Evolutionary conservation across 1,140 invertebrate species (phyloP), one percentile per base, ranked within the genome.

Genomic region (Drosophila subpulchrella): DNA sequence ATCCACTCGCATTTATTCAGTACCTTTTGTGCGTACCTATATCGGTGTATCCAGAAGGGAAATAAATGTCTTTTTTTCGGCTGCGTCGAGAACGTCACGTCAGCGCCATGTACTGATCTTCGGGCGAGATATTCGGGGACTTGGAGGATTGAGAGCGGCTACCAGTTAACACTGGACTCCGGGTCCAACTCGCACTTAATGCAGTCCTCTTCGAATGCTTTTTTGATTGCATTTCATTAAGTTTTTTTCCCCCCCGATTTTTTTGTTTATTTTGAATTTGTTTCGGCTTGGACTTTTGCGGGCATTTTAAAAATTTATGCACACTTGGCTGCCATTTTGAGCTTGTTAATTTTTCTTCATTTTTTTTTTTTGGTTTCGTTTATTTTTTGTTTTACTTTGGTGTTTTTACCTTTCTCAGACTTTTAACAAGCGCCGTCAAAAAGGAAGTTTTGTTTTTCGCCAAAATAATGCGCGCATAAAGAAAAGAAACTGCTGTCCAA

Each of bases 211-310:
- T 74, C 77, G 79, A 88, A 88, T 81, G 72, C 84, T 63, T 80
- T 83, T 83, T 83, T 89, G 80, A 88, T 88, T 88, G 84, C 84
- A 88, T 88, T 88, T 88, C 84, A 84, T 88, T 88, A 88, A 71
- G 65, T 71, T 58, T 20, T 48, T 55, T 36, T 54, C 27, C 3
- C 27, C 27, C 27, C 27, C 57, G 47, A 24, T 79, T 11, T 15
- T 55, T 56, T 15, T 30, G 60, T 68, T 63, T 61, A 57, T 47
- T 62, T 56, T 56, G 38, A 63, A 54, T 42, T 75, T 57, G 17
- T 73, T 72, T 78, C 50, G 73, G 66, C 60, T 58, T 71, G 34
- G 78, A 62, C 65, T 68, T 67, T 75, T 81, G 70, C 70, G 58
- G 38, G 50, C 79, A 86, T 86, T 88, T 86, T 66, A 86, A 86